phyloP scores from a whole-genome alignment of 2,113 vertebrate genomes.

The Scolopax mira region DNA sequence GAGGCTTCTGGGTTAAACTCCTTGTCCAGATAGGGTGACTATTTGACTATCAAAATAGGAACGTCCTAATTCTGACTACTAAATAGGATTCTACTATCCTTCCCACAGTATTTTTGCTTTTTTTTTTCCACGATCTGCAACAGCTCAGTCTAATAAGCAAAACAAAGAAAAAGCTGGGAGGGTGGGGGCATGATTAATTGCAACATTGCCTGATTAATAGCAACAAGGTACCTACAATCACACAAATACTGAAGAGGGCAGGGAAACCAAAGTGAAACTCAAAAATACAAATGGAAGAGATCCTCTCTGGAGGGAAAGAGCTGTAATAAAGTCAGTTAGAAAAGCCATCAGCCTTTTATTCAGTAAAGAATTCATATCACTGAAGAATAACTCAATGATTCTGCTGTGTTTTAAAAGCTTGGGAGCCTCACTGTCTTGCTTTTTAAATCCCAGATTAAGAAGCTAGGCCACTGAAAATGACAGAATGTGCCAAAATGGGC shows the following conservation, averaged over 20 bases:
- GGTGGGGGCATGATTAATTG: too few species aligned
- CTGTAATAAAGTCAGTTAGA: neutral
- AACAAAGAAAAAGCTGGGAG: neutral
- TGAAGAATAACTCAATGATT: neutral
- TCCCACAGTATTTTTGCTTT: neutral
- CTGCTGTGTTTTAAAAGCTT: neutral
- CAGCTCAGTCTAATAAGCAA: neutral
- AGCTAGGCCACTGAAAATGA: neutral
- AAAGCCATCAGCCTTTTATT: neutral
- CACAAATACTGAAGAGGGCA: neutral
- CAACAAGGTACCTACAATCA: neutral
- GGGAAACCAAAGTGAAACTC: neutral
- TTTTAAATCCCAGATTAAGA: neutral
- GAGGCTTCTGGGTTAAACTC: neutral
- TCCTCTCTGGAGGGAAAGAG: neutral
- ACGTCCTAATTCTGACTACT: neutral
- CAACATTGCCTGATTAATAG: neutral
- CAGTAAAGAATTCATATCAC: neutral
- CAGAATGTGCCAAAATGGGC: neutral
- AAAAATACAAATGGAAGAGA: neutral
- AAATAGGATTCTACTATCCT: neutral
- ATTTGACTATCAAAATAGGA: neutral
- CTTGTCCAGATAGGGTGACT: neutral
- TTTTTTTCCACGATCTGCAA: neutral
- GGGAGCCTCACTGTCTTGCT: neutral